Evolutionary conservation across 2,113 vertebrate species (phyloP).

Genomic region (Gopherus flavomarginatus): DNA sequence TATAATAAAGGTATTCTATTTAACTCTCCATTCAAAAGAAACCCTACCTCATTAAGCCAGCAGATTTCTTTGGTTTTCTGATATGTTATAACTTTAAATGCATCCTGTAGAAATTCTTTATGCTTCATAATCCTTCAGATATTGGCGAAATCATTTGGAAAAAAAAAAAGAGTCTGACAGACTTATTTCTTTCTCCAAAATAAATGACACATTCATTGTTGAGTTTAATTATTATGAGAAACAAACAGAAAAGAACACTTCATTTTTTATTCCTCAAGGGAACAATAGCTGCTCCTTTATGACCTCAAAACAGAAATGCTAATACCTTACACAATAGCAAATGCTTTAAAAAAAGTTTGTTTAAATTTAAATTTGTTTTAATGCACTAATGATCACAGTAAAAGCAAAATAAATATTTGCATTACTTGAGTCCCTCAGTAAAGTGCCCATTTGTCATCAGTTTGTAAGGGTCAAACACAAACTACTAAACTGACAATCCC

Average conservation of each 20-base stretch:
- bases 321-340: not conserved
- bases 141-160: not conserved
- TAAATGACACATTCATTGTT: not conserved
- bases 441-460: conserved; percentile 7
- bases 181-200: not conserved
- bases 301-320: conserved; percentile 38
- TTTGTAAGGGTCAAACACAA: conserved; percentile 18
- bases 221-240: not conserved
- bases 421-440: not conserved
- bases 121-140: not conserved
- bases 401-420: not conserved
- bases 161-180: not conserved
- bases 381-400: not conserved
- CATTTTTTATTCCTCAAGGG: not conserved
- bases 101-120: not conserved
- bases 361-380: conserved; percentile 28
- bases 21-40: not conserved
- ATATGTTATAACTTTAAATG: not conserved
- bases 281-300: conserved; percentile 6
- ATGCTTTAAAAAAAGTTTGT: not conserved
- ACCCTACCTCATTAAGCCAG: not conserved
- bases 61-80: not conserved
- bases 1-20: not conserved
- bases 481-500: not conserved
- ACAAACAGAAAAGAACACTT: not conserved